phyloP scores from a whole-genome alignment of 2,888 invertebrate species.

The Drosophila gaucha region DNA sequence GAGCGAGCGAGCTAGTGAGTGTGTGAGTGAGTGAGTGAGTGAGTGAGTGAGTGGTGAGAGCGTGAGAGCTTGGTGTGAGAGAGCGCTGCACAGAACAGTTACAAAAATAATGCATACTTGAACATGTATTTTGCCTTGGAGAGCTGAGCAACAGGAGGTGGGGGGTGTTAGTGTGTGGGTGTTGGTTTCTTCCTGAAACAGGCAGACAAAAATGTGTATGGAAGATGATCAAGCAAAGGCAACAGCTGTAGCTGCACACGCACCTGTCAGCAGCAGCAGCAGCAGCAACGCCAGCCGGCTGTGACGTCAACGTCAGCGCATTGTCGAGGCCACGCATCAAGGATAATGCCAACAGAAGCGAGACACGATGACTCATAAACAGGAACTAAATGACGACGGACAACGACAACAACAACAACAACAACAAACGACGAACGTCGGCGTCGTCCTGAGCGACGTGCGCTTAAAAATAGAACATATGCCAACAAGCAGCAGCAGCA shows the following conservation, averaged over 20 bases:
- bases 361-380: constrained; percentile 69
- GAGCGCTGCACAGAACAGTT: constrained; percentile 49
- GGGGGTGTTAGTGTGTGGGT: constrained; percentile 19
- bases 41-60: constrained; percentile 16
- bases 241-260: constrained; percentile 58
- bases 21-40: constrained; percentile 5
- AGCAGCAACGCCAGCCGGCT: constrained; percentile 10
- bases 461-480: constrained; percentile 77
- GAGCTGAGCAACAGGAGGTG: constrained; percentile 1
- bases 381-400: constrained; percentile 58
- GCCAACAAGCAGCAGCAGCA: constrained; percentile 53
- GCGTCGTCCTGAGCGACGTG: constrained; percentile 53
- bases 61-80: constrained; percentile 16
- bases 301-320: constrained; percentile 57
- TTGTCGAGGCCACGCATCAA: constrained; percentile 73
- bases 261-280: constrained; percentile 63
- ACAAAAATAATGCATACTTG: constrained; percentile 69
- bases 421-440: constrained; percentile 20
- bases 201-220: constrained; percentile 30
- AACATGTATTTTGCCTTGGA: constrained; percentile 39
- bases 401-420: constrained; percentile 22
- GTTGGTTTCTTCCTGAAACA: constrained; percentile 41
- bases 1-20: constrained; percentile 12
- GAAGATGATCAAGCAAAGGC: constrained; percentile 38
- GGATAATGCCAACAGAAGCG: constrained; percentile 50